Percentiles rank a stretch among this genome's conserved stretches.
These are phyloP conservation scores for Hoplodrina blanda DNA, from an alignment of 2,888 invertebrate genomes.

Conservation along the genomic window DNA sequence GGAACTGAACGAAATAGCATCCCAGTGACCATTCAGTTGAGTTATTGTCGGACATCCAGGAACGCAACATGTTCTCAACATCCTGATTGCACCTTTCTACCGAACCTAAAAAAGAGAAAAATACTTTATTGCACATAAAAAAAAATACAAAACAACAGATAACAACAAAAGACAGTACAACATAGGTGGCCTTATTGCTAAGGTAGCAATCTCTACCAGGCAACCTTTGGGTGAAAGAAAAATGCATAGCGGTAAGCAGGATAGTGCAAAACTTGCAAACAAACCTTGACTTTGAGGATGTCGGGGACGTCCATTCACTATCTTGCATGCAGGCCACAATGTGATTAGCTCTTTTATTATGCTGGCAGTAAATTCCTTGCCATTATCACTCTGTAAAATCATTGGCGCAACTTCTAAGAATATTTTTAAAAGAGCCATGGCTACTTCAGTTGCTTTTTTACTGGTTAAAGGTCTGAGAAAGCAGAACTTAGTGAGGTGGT, in stretches of 20 bases:
- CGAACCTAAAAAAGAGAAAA: conserved; percentile 27
- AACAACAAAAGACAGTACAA: conserved; percentile 42
- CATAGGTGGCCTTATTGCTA: conserved; percentile 41
- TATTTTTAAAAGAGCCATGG: conserved; percentile 62
- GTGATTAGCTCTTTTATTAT: conserved; percentile 59
- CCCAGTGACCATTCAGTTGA: conserved; percentile 66
- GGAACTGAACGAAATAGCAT: conserved; percentile 30
- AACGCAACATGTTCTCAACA: conserved; percentile 67
- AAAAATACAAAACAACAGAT: conserved; percentile 36
- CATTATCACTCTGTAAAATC: conserved; percentile 56
- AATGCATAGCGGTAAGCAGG: conserved; percentile 43
- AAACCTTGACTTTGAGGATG: conserved; percentile 49
- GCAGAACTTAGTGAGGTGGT: conserved; percentile 71
- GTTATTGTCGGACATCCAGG: conserved; percentile 66
- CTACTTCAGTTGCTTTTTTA: conserved; percentile 64
- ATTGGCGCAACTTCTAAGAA: conserved; percentile 54
- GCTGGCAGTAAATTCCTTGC: conserved; percentile 54
- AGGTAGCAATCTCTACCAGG: conserved; percentile 37
- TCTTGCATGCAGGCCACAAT: conserved; percentile 60
- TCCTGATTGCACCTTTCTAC: conserved; percentile 62
- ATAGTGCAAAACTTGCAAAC: conserved; percentile 30
- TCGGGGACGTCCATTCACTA: conserved; percentile 45
- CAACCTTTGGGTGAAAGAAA: conserved; percentile 32
- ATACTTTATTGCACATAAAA: too few species aligned
- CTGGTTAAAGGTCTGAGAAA: conserved; percentile 66